phyloP scores from a whole-genome alignment of 2,113 vertebrate genomes.

The Oxygymnocypris stewartii region DNA sequence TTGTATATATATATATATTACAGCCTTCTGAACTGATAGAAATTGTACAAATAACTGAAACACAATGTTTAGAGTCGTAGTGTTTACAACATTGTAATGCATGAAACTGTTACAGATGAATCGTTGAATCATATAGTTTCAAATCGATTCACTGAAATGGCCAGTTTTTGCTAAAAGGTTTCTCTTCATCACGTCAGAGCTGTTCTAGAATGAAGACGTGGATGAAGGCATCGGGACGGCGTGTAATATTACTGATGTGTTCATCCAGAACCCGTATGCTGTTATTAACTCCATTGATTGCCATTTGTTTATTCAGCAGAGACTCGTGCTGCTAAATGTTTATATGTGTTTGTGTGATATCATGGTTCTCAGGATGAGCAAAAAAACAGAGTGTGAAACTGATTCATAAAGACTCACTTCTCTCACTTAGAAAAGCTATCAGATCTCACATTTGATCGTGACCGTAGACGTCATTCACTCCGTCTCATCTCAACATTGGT shows the following conservation, averaged over 20 bases:
- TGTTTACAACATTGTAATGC: too few relatives aligned
- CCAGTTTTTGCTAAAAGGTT: background rate
- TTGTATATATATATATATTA: too few relatives aligned
- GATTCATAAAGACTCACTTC: background rate
- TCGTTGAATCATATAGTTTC: background rate
- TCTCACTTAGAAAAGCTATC: too few relatives aligned
- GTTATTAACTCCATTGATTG: slow-evolving; percentile 10
- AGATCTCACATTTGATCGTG: too few relatives aligned
- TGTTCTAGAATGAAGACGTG: too few relatives aligned
- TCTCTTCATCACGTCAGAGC: too few relatives aligned
- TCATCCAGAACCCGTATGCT: background rate
- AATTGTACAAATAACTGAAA: too few relatives aligned
- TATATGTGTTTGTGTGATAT: background rate
- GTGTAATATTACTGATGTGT: background rate
- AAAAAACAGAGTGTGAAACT: background rate
- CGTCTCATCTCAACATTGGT: too few relatives aligned
- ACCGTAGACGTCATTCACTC: too few relatives aligned
- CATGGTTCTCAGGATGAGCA: background rate
- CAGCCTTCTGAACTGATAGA: too few relatives aligned
- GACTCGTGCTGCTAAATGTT: background rate
- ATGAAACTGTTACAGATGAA: background rate
- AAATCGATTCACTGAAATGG: background rate
- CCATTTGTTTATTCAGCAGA: background rate
- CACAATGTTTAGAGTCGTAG: too few relatives aligned
- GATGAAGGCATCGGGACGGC: background rate